Evolutionary conservation across 2,888 invertebrate genomes (phyloP), one percentile per base, ranked within the genome.

Genomic region (Dryobotodes eremita): DNA sequence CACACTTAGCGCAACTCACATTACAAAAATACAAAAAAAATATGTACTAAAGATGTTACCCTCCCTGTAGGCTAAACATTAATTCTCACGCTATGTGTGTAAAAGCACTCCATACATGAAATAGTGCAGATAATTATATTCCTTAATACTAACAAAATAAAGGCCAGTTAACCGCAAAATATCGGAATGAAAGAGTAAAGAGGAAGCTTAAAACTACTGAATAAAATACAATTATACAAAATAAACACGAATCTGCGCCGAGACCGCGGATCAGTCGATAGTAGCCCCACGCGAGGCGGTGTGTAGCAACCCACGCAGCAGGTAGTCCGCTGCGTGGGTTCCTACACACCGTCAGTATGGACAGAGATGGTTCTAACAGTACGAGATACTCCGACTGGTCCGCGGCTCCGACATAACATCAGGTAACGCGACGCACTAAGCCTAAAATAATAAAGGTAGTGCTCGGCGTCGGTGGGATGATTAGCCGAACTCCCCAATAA

Each of bases 401-500:
- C 91, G 91, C 89, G 87, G 88, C 90, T 88, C 87, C 91, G 89
- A 89, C 93, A 91, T 89, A 84, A 85, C 86, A 93, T 95, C 95
- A 96, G 96, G 96, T 96, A 95, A 96, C 96, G 94, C 94, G 94
- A 95, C 94, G 95, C 92, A 92, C 90, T 92, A 92, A 93, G 92
- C 93, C 92, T 94, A 95, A 93, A 92, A 92, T 92, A 92, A 92
- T 91, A 93, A 93, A 91, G 90, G 89, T 93, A 92, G 94, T 94
- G 95, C 94, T 93, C 94, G 94, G 94, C 95, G 94, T 95, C 96
- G 96, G 96, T 96, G 96, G 96, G 96, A 93, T 92, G 89, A 90
- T 93, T 89, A 92, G 94, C 94, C 94, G 94, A 94, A 94, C 94
- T 93, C 93, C 92, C 93, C 94, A 93, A 95, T 94, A 94, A 95